Percentiles rank a stretch among this genome's conserved stretches.
Evolutionary conservation across 2,888 invertebrate genomes (phyloP).

Genomic region (Ernsta delagoae): DNA sequence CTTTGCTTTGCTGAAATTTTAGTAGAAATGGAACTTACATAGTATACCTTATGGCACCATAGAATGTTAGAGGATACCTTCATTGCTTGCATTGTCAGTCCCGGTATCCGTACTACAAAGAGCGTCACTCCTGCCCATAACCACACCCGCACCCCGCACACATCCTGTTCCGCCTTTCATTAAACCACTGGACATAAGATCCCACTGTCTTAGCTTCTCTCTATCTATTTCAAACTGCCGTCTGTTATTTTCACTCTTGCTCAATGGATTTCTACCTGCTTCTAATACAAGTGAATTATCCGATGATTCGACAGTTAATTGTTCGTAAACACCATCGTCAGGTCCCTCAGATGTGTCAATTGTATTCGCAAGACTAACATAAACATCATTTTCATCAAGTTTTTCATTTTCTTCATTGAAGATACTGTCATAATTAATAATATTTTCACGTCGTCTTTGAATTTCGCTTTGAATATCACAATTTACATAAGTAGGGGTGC

Average conservation of each 20-base stretch:
- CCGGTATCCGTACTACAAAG: slow-evolving; percentile 73
- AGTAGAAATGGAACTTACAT: slow-evolving; percentile 77
- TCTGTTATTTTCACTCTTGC: slow-evolving; percentile 50
- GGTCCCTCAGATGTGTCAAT: slow-evolving; percentile 52
- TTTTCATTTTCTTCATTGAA: slow-evolving; percentile 52
- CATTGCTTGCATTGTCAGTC: slow-evolving; percentile 78
- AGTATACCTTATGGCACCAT: slow-evolving; percentile 75
- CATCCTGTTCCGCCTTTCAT: slow-evolving; percentile 80
- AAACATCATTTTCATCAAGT: slow-evolving; percentile 78
- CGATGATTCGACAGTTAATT: slow-evolving; percentile 72
- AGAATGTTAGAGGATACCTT: slow-evolving; percentile 82
- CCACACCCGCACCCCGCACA: slow-evolving; percentile 69
- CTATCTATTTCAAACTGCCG: slow-evolving; percentile 89
- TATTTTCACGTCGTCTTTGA: slow-evolving; percentile 66
- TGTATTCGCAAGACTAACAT: slow-evolving; percentile 78
- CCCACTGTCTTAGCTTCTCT: slow-evolving; percentile 95
- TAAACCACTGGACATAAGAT: slow-evolving; percentile 93
- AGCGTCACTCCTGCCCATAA: slow-evolving; percentile 65
- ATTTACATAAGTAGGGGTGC: slow-evolving; percentile 93
- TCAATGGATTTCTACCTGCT: slow-evolving; percentile 40
- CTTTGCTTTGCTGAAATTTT: slow-evolving; percentile 72
- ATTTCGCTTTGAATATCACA: slow-evolving; percentile 85
- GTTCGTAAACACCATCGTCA: slow-evolving; percentile 85
- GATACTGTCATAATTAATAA: slow-evolving; percentile 38
- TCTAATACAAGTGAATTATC: slow-evolving; percentile 47